A percentile compares a stretch with the other conserved stretches of the same genome.
phyloP scores from a whole-genome alignment of 2,113 vertebrate genomes.

The Ochotona princeps region DNA sequence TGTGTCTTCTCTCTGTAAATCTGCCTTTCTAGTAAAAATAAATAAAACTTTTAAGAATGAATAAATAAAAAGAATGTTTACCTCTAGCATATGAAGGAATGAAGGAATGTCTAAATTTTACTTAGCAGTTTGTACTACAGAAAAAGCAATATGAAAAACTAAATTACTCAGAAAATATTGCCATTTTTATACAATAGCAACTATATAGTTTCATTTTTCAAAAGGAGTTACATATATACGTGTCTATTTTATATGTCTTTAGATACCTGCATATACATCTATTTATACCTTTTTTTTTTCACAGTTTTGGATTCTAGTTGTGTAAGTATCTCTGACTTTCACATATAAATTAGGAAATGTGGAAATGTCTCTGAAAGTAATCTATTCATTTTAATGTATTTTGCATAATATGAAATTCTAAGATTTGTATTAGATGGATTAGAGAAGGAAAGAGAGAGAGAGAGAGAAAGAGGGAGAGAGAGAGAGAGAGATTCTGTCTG shows the following conservation, averaged over 20 bases:
- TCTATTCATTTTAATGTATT: background rate
- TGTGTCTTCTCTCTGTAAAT: no score
- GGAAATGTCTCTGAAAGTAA: background rate
- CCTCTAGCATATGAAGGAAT: background rate
- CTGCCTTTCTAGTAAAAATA: no score
- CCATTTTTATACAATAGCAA: constrained; percentile 25
- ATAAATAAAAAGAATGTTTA: background rate
- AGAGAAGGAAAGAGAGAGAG: no score
- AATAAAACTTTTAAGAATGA: no score
- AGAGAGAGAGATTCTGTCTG: no score
- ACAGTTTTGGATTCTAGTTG: background rate
- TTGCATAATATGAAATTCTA: background rate
- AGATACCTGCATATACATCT: background rate
- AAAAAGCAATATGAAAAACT: background rate
- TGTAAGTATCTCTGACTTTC: background rate
- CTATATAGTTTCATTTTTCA: background rate
- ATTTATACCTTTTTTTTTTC: background rate
- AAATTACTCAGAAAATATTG: background rate
- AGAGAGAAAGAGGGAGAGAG: no score
- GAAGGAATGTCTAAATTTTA: background rate
- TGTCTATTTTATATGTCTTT: background rate
- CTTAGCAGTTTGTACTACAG: background rate
- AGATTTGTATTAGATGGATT: background rate
- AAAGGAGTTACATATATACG: background rate
- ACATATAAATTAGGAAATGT: constrained; percentile 17